Base-by-base conservation (phyloP, 2,888 invertebrate genomes). In the Melolontha melolontha region DNA sequence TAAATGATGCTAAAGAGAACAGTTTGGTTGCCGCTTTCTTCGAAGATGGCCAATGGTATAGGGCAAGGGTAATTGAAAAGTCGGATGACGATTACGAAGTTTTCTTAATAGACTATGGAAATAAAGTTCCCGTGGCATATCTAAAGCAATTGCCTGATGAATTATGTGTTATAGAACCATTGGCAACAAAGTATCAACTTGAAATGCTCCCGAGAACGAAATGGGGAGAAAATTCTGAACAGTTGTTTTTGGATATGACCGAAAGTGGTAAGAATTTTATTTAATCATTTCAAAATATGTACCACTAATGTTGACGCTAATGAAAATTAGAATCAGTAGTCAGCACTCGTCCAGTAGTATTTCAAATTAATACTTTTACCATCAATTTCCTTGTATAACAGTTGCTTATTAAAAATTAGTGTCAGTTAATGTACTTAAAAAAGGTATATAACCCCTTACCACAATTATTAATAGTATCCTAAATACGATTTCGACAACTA, bases 61-160 rank as follows among this genome's bases (percentile, higher is more conserved):
- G 90, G 72, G 88, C 87, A 0, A 85, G 83, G 54, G 81, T 89
- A 22, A 74, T 88, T 11, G 85, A 86, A 66, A 84, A 85, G 70
- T 82, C 82, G 57, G 86, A 87, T 14, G 79, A 81, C 0, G 85
- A 85, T 5, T 85, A 83, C 64, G 85, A 85, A 72, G 89, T 89
- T 1, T 83, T 86, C 69, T 89, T 88, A 72, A 84, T 90, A 12
- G 90, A 90, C 78, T 89, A 87, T 72, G 90, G 90, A 1, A 89
- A 88, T 72, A 86, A 86, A 66, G 84, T 87, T 0, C 81, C 84
- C 66, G 85, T 87, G 51, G 84, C 84, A 50, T 85, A 87, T 65
- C 84, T 89, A 66, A 85, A 85, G 51, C 79, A 80, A 47, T 82
- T 90, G 12, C 87, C 89, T 0, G 83, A 85, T 49, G 86, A 86